Conservation (phyloP, 1,140 invertebrate species). For the Acyrthosiphon pisum region DNA sequence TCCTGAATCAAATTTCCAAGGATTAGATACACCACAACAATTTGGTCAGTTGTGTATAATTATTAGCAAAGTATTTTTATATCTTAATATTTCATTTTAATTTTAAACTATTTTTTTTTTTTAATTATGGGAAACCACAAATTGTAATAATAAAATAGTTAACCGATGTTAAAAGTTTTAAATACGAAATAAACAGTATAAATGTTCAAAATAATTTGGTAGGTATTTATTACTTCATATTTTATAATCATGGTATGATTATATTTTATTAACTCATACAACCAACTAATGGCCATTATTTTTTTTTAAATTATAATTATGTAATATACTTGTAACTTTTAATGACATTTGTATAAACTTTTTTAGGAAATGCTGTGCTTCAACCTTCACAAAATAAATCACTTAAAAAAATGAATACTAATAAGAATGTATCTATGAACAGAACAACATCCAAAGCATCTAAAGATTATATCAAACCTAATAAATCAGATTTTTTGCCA, state of each 20-base stretch:
- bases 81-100: neutral
- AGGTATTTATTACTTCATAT: too few relatives aligned
- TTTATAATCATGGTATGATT: too few relatives aligned
- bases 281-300: neutral
- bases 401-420: neutral
- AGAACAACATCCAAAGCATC: neutral
- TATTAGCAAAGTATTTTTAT: neutral
- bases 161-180: neutral
- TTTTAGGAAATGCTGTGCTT: neutral
- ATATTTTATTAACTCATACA: too few relatives aligned
- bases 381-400: neutral
- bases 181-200: too few relatives aligned
- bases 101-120: neutral
- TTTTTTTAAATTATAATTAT: neutral
- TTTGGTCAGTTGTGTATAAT: neutral
- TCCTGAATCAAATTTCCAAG: neutral
- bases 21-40: neutral
- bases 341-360: neutral
- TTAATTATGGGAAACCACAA: neutral
- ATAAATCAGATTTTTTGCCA: neutral
- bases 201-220: too few relatives aligned
- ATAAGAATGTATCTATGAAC: neutral
- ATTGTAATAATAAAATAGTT: neutral
- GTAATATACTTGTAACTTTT: too few relatives aligned
- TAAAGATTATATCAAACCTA: neutral